These are phyloP conservation scores for Lagenorhynchus albirostris DNA, from an alignment of 2,113 vertebrate species.

Conservation along the genomic window DNA sequence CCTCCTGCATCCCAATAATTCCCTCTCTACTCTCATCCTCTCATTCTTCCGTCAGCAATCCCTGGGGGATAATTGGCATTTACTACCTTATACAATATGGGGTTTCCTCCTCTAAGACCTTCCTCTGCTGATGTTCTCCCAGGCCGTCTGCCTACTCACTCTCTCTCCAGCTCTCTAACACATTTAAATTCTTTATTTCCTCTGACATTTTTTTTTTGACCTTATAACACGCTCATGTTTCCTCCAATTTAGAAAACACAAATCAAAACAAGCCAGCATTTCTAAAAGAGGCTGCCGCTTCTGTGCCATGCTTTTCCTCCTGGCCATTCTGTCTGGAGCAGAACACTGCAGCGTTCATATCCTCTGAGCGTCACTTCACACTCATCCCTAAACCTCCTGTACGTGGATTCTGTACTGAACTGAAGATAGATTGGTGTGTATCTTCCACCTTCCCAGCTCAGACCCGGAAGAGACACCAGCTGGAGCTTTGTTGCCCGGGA, in stretches of 20 bases:
- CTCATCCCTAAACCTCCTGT: not conserved
- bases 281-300: not conserved
- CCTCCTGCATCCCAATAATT: not conserved
- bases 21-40: not conserved
- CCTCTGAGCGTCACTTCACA: not conserved
- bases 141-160: rapidly evolving
- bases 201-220: not conserved
- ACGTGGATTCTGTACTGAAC: not conserved
- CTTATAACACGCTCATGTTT: not conserved
- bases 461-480: too few species aligned
- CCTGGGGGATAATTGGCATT: not conserved
- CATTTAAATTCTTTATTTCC: not conserved
- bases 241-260: not conserved
- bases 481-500: not conserved
- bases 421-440: not conserved
- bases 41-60: not conserved
- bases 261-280: not conserved
- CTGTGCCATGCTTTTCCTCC: not conserved
- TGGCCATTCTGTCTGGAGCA: not conserved
- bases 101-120: not conserved
- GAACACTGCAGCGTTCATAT: too few species aligned
- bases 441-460: not conserved
- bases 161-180: not conserved
- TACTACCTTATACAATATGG: not conserved
- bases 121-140: not conserved